Base-by-base conservation (phyloP, 2,888 invertebrate species). In the Pristionchus entomophagus region DNA sequence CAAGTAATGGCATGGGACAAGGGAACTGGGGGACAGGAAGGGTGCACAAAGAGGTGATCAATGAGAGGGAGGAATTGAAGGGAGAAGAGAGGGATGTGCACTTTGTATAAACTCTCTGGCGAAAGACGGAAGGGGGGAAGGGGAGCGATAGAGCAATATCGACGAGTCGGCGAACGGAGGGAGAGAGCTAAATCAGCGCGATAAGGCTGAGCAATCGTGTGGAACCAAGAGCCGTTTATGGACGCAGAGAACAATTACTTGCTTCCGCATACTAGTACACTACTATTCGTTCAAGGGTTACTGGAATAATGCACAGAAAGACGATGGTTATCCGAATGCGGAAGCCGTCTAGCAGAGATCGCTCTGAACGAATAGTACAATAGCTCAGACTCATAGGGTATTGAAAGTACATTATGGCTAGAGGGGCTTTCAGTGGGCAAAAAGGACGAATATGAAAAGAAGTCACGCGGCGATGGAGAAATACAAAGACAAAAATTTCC, bases 341-440 rank as follows among this genome's bases (percentile, higher is more conserved):
- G n/a, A n/a, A n/a, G n/a, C n/a, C n/a, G n/a, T n/a, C n/a, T 45
- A 45, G 8, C 45, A 45, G 45, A 45, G 45, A 45, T 10, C n/a
- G 59, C 59, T 59, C 65, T 65, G 35, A 65, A 65, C 65, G 65
- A 65, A 65, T 65, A 65, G 65, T 65, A 65, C 65, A 65, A 65
- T 65, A 59, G 45, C 45, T n/a, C 45, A 45, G 45, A 45, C 45
- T 45, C 8, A 35, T 32, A 12, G 65, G 65, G 38, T 65, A 65
- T 65, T 12, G 35, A 65, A 65, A 65, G 65, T 35, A 35, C 65
- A 65, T 6, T 17, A 45, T n/a, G 12, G 51, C 51, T 51, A 29
- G 14, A 26, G 26, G 59, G 0, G 17, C 59, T 59, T 59, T 29
- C 59, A 14, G 12, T 59, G 51, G 12, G 22, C 29, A 59, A 59